Base-by-base conservation (phyloP, 2,888 invertebrate genomes). In the Myopa tessellatipennis region DNA sequence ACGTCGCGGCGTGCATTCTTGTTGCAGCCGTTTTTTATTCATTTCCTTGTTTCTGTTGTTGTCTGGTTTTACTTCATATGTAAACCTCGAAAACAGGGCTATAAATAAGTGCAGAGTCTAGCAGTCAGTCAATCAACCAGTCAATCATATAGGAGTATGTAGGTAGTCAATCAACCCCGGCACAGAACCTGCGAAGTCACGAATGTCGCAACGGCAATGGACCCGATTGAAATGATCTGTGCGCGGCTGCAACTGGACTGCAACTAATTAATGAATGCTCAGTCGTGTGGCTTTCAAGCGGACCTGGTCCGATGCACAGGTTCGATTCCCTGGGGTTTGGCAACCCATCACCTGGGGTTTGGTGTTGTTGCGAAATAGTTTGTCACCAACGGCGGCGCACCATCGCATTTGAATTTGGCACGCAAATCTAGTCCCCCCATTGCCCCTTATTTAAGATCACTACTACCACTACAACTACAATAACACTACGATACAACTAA, bases 401-500 rank as follows among this genome's bases (percentile, higher is more conserved):
- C 10, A 14, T 50, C 14, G 8, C 8, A 50, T 50, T 50, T 50
- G 14, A 50, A 50, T 50, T 50, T 14, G 14, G 8, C 50, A 50
- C 50, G 50, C 50, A 14, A 50, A 50, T 2, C 26, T 26, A 3
- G 1, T n/a, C 55, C n/a, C 55, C 10, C 55, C 55, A 0, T 4
- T 55, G 3, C 5, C 1, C 5, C 55, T 55, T 55, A 55, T n/a
- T 50, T 50, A 8, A 10, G 14, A 50, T 50, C 50, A 50, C 50
- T 26, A 26, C 26, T 1, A 26, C 26, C 50, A 50, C 50, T 26
- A 26, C 26, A 26, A 26, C 26, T 26, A 26, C 26, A 26, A 26
- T 26, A 26, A 26, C 1, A 16, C 55, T 55, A 36, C 36, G 71
- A 73, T 55, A 36, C 36, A 74, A 73, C 77, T 45, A 74, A 50